phyloP scores from a whole-genome alignment of 1,140 invertebrate species.

The Bombus polaris region DNA sequence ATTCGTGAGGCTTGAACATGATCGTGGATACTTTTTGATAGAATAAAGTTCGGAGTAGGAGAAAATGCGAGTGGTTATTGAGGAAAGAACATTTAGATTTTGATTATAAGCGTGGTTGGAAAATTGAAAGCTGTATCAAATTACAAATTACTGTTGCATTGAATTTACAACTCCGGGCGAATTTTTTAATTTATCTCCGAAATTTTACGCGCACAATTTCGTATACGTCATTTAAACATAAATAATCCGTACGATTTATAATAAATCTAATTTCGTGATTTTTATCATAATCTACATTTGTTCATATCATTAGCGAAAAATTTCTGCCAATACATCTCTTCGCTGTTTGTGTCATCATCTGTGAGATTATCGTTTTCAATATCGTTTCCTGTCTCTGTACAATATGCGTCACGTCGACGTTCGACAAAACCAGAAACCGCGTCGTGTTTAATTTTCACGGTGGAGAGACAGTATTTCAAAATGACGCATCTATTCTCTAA shows the following conservation, averaged over 20 bases:
- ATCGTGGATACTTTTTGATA: neutral
- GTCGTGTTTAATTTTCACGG: neutral
- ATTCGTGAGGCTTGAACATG: neutral
- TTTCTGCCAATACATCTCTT: neutral
- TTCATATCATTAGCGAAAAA: neutral
- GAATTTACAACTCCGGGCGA: neutral
- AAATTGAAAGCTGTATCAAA: too few relatives aligned
- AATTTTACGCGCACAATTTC: neutral
- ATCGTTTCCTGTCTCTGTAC: neutral
- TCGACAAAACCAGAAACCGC: neutral
- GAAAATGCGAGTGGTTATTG: neutral
- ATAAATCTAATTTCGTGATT: neutral
- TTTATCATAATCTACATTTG: neutral
- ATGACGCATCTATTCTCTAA: conserved; percentile 31
- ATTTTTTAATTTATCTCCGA: neutral
- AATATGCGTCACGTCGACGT: neutral
- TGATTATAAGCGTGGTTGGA: neutral
- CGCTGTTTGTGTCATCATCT: neutral
- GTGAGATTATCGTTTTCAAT: neutral
- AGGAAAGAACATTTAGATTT: neutral
- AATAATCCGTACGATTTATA: neutral
- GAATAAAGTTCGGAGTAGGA: neutral
- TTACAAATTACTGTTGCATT: neutral
- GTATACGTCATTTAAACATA: neutral
- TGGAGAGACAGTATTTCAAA: neutral